A percentile compares a stretch with the other conserved stretches of the same genome.
These are phyloP conservation scores for Ophion slaviceki DNA, from an alignment of 2,888 invertebrate genomes.

Conservation along the genomic window DNA sequence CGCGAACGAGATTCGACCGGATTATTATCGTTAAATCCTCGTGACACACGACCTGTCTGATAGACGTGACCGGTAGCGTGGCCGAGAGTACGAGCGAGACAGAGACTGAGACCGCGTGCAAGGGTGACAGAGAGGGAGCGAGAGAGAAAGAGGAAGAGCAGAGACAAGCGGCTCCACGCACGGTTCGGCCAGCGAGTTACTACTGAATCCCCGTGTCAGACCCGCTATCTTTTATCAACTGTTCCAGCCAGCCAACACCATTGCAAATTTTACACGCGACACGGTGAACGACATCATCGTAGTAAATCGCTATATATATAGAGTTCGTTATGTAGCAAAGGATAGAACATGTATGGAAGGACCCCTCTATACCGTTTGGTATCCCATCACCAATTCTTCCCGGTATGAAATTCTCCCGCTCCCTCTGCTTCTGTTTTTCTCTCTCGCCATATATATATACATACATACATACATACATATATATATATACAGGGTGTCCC, in stretches of 20 bases:
- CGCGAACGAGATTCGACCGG: not conserved
- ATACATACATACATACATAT: not conserved
- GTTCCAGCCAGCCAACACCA: constrained; percentile 81
- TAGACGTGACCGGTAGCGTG: not conserved
- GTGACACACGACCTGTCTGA: not conserved
- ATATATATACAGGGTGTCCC: no score
- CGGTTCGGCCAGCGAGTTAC: constrained; percentile 75
- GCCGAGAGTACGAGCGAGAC: not conserved
- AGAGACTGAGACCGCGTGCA: not conserved
- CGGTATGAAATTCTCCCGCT: not conserved
- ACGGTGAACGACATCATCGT: constrained; percentile 73
- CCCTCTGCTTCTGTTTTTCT: no score
- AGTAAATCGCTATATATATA: constrained; percentile 41
- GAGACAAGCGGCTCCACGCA: constrained; percentile 66
- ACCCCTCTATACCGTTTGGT: constrained; percentile 61
- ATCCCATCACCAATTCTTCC: constrained; percentile 33
- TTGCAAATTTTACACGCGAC: constrained; percentile 73
- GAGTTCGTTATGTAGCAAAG: constrained; percentile 30
- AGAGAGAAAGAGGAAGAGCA: constrained; percentile 13
- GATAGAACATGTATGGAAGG: constrained; percentile 44
- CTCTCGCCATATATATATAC: constrained; percentile 16
- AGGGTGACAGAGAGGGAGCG: not conserved
- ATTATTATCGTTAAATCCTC: not conserved
- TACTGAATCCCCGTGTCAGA: constrained; percentile 80
- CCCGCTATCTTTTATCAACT: constrained; percentile 83